Evolutionary conservation across 1,140 invertebrate species (phyloP), one percentile per base, ranked within the genome.

Genomic region (Melipona quadrifasciata): DNA sequence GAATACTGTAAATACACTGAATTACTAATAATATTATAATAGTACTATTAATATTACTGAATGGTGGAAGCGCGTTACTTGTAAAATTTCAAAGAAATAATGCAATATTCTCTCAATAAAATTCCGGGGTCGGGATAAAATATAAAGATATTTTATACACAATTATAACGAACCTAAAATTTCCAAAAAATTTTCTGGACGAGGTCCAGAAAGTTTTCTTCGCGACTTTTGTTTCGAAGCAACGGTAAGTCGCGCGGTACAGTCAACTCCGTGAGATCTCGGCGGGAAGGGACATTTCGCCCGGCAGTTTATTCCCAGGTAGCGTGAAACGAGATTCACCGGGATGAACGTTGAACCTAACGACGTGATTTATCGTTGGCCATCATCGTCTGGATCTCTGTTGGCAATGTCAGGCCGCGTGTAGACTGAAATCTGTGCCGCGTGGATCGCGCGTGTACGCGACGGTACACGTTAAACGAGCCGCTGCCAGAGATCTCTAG

Each of bases 291-390:
- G 12, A 51, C 19, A 53, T 27, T 55, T 53, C 34, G 27, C 77
- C 39, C 47, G 79, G 82, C 84, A 86, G 67, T 91, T 92, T 92
- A 91, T 92, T 91, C 92, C 86, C 87, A 83, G 72, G 34, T 57
- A 55, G 57, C 57, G 75, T 78, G 64, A 80, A 91, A 88, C 80
- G 75, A 77, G 76, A 84, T 76, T 81, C 82, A 61, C 74, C 82
- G n/a, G 39, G 67, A 70, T 31, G 58, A 51, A 82, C 86, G 80
- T 89, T 85, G 81, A 47, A 86, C 78, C 84, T 90, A 90, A 89
- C 88, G 75, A 85, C 76, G 73, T 92, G 89, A 93, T 92, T 92
- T 92, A 93, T 92, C 87, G 91, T 89, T 61, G 70, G 65, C 70
- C 68, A 77, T 77, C 81, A 67, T 73, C 71, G 67, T 55, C 74